Percentiles rank a stretch among this genome's conserved stretches.
Evolutionary conservation across 1,140 invertebrate genomes (phyloP).

Genomic region (Eriocheir sinensis): DNA sequence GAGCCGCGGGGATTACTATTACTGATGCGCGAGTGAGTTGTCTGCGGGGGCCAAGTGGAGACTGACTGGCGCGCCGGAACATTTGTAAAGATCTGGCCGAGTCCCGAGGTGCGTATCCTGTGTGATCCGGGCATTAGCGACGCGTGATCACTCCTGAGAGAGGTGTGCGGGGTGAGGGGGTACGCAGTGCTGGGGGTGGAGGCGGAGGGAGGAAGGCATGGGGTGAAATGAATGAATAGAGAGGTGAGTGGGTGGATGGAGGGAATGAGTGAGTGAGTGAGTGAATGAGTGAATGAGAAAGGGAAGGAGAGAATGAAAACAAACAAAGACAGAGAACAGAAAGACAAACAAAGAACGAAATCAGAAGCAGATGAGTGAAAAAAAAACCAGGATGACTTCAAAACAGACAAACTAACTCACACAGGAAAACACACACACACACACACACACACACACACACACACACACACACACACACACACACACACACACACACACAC

Average conservation of each 20-base stretch:
- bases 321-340: background rate
- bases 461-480: no score
- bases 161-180: no score
- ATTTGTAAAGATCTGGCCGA: no score
- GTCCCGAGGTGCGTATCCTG: background rate
- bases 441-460: no score
- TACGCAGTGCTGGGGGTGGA: background rate
- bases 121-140: background rate
- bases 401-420: no score
- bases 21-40: no score
- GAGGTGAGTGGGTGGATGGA: background rate
- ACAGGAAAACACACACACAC: no score
- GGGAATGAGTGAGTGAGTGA: conserved; percentile 6
- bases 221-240: background rate
- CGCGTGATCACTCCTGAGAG: background rate
- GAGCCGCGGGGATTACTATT: no score
- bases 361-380: background rate
- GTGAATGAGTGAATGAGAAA: background rate
- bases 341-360: background rate
- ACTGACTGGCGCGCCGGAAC: no score
- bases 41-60: no score
- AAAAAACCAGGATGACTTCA: background rate
- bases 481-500: background rate
- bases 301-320: background rate
- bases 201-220: background rate